These are phyloP conservation scores for Hyperopisus bebe DNA, from an alignment of 2,113 vertebrate species.

Conservation along the genomic window DNA sequence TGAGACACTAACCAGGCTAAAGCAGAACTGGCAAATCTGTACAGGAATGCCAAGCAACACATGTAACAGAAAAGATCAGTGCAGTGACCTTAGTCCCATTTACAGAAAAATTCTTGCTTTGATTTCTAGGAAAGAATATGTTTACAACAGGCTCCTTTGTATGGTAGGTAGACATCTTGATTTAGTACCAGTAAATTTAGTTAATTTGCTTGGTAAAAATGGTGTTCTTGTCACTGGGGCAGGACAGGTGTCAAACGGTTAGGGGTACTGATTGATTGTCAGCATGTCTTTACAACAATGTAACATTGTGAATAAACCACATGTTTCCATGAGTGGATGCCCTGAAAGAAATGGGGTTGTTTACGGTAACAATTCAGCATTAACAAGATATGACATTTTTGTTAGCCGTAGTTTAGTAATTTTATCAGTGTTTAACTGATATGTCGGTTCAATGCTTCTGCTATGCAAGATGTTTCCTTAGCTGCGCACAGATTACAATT, in stretches of 20 bases:
- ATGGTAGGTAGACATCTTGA: background rate
- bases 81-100: background rate
- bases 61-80: background rate
- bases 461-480: background rate
- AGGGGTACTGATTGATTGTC: background rate
- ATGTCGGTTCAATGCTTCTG: background rate
- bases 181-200: background rate
- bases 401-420: background rate
- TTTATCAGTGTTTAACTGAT: background rate
- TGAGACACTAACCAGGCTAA: background rate
- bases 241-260: background rate
- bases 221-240: background rate
- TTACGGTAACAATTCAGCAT: background rate
- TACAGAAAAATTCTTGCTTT: background rate
- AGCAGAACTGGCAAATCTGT: background rate
- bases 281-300: background rate
- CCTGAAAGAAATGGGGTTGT: background rate
- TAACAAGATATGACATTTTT: background rate
- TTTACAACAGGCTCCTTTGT: background rate
- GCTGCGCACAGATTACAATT: background rate
- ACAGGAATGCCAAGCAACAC: background rate
- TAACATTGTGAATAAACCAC: background rate
- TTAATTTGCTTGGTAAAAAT: background rate
- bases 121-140: background rate
- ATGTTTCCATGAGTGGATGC: background rate